Conservation (phyloP, 2,888 invertebrate species). For the Lasioglossum morio region DNA sequence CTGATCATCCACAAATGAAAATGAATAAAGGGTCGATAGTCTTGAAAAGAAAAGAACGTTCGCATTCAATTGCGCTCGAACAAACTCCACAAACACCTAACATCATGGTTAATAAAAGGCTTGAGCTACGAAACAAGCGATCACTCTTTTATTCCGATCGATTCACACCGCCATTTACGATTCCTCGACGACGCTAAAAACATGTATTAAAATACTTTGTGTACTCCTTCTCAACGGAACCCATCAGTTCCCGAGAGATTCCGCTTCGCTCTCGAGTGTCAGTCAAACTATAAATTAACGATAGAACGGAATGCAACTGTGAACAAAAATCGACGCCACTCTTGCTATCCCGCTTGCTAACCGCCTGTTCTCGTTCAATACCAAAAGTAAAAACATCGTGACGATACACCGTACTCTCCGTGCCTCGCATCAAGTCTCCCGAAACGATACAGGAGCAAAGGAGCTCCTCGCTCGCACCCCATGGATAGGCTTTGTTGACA, state of each 20-base stretch:
- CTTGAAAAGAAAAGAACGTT: not conserved
- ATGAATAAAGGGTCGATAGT: constrained; percentile 19
- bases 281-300: constrained; percentile 20
- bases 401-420: not conserved
- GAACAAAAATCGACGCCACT: constrained; percentile 14
- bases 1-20: constrained; percentile 19
- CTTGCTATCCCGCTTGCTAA: not conserved
- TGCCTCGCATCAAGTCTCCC: not conserved
- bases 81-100: constrained; percentile 3
- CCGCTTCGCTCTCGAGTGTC: not conserved
- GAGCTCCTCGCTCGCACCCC: too few species aligned
- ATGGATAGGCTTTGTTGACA: not conserved
- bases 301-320: constrained; percentile 39
- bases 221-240: not conserved
- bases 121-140: constrained; percentile 43
- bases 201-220: constrained; percentile 45
- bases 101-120: constrained; percentile 40
- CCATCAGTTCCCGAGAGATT: not conserved
- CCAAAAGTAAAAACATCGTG: constrained; percentile 44
- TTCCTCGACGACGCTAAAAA: constrained; percentile 33
- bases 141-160: constrained; percentile 47
- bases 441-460: too few species aligned
- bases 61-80: constrained; percentile 12
- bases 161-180: constrained; percentile 25
- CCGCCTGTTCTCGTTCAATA: constrained; percentile 21